Percentiles rank a stretch among this genome's conserved stretches.
phyloP scores from a whole-genome alignment of 2,113 vertebrate genomes.

The Callorhinus ursinus region DNA sequence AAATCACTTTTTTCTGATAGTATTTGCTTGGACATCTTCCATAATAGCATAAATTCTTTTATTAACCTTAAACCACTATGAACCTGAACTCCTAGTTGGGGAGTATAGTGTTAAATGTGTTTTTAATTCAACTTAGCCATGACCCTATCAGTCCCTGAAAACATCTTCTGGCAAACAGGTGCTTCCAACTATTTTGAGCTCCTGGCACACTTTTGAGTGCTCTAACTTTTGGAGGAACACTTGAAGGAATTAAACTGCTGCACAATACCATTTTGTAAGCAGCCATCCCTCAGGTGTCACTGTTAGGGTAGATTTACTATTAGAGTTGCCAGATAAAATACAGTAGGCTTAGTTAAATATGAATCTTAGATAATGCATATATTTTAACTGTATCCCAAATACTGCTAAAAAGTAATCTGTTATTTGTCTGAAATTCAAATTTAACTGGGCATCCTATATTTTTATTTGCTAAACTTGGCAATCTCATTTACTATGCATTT shows the following conservation, averaged over 20 bases:
- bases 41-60: neutral
- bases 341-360: neutral
- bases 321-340: conserved; percentile 4
- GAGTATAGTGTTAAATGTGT: neutral
- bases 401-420: neutral
- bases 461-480: conserved; percentile 13
- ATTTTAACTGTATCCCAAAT: conserved; percentile 3
- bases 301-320: neutral
- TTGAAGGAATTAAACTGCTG: neutral
- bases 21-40: neutral
- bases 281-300: neutral
- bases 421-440: neutral
- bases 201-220: neutral
- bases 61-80: neutral
- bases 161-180: neutral
- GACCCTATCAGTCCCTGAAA: neutral
- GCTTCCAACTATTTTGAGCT: neutral
- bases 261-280: neutral
- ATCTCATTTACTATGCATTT: neutral
- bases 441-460: neutral
- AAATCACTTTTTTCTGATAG: neutral
- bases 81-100: neutral
- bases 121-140: neutral
- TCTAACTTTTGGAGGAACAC: neutral
- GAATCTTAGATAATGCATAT: neutral